These are phyloP conservation scores for Atethmia centrago DNA, from an alignment of 2,888 invertebrate genomes.

Conservation along the genomic window DNA sequence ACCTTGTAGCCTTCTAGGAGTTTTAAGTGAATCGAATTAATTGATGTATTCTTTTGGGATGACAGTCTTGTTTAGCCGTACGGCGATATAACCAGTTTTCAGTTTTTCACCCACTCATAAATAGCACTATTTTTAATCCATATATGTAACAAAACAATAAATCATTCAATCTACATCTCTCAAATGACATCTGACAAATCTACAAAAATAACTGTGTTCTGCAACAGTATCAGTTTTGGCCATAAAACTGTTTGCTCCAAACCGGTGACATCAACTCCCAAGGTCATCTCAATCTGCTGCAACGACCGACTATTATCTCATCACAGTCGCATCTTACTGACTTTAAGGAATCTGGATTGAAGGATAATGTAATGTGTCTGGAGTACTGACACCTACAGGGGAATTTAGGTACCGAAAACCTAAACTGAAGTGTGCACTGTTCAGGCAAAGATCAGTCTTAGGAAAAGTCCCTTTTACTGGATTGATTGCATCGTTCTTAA, in stretches of 20 bases:
- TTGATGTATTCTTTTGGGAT: neutral
- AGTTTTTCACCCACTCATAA: neutral
- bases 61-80: neutral
- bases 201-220: conserved; percentile 38
- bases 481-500: neutral
- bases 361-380: conserved; percentile 43
- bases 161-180: conserved; percentile 25
- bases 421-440: neutral
- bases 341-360: conserved; percentile 51
- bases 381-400: neutral
- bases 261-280: conserved; percentile 62
- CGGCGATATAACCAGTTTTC: neutral
- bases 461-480: neutral
- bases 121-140: neutral
- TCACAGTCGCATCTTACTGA: conserved; percentile 48
- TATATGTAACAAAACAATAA: conserved; percentile 4
- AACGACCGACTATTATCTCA: conserved; percentile 56
- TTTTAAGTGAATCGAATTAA: neutral
- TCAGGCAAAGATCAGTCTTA: neutral
- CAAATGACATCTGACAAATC: conserved; percentile 27
- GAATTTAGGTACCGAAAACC: neutral
- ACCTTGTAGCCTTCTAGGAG: too few relatives aligned
- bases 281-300: conserved; percentile 59
- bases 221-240: conserved; percentile 49
- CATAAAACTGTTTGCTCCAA: conserved; percentile 55